Conservation (phyloP, 2,113 vertebrate species). For the Channa argus region DNA sequence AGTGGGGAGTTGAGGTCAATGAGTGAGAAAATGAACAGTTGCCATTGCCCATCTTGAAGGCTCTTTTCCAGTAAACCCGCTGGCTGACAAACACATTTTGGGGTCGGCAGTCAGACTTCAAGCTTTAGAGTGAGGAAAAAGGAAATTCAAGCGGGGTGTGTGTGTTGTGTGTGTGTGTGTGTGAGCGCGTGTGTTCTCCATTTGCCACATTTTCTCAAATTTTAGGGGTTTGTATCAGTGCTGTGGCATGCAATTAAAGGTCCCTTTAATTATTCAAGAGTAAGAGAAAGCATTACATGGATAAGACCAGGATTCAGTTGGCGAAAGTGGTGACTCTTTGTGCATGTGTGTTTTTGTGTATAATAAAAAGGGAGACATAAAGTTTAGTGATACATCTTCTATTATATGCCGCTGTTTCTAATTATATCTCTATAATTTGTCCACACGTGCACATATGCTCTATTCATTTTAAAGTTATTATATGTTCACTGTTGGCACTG, state of each 20-base stretch:
- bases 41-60: conserved; percentile 64
- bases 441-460: conserved; percentile 6
- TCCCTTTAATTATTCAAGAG: conserved; percentile 31
- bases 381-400: conserved; percentile 5
- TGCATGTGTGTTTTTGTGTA: background rate
- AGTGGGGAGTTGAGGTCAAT: conserved; percentile 71
- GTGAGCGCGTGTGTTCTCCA: conserved; percentile 22
- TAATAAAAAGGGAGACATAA: conserved; percentile 2
- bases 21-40: conserved; percentile 78
- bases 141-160: conserved; percentile 35
- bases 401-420: conserved; percentile 22
- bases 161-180: background rate
- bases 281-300: conserved; percentile 28
- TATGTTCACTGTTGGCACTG: conserved; percentile 32
- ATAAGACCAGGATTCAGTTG: conserved; percentile 14
- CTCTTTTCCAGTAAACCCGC: conserved; percentile 56
- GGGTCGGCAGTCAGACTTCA: conserved; percentile 32
- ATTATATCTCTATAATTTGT: conserved; percentile 39
- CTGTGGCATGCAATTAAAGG: conserved; percentile 30
- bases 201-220: conserved; percentile 45
- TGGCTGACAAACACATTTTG: conserved; percentile 50
- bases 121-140: conserved; percentile 26
- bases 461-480: conserved; percentile 44
- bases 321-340: conserved; percentile 9
- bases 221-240: conserved; percentile 34